Conservation (phyloP, 2,113 vertebrate genomes). For the Catharus bicknelli region DNA sequence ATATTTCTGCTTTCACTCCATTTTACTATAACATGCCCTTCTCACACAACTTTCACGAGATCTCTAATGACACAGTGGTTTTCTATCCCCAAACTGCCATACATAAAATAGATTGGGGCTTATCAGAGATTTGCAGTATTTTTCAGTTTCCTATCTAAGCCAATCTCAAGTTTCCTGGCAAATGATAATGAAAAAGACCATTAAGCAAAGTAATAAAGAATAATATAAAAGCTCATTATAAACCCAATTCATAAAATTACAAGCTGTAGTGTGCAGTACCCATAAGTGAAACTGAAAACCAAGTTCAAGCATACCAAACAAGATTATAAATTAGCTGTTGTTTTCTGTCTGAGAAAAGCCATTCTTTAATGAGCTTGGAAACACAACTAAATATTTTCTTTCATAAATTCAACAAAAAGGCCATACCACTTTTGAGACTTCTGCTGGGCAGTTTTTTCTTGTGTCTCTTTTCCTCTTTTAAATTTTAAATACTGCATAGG, state of each 20-base stretch:
- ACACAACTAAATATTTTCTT: conserved; percentile 61
- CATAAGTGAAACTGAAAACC: conserved; percentile 24
- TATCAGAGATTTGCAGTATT: neutral
- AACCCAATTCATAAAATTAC: neutral
- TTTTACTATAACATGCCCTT: neutral
- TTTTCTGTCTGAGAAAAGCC: conserved; percentile 30
- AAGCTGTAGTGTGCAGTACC: neutral
- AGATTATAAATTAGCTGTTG: conserved; percentile 23
- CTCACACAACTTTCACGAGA: neutral
- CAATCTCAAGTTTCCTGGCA: neutral
- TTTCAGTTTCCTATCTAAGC: neutral
- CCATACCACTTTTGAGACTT: conserved; percentile 37
- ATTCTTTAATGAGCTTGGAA: conserved; percentile 38
- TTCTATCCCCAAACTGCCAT: neutral
- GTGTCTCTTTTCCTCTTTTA: conserved; percentile 71
- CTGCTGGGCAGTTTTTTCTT: conserved; percentile 44
- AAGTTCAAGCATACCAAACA: neutral
- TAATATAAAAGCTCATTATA: neutral
- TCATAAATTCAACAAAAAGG: conserved; percentile 48
- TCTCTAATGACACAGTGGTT: neutral
- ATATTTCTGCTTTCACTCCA: neutral
- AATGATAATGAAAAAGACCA: neutral
- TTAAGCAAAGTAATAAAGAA: conserved; percentile 12
- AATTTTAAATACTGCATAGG: conserved; percentile 75
- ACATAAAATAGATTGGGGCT: neutral